A percentile compares a stretch with the other conserved stretches of the same genome.
phyloP scores from a whole-genome alignment of 1,140 invertebrate species.

The Arctopsyche grandis region DNA sequence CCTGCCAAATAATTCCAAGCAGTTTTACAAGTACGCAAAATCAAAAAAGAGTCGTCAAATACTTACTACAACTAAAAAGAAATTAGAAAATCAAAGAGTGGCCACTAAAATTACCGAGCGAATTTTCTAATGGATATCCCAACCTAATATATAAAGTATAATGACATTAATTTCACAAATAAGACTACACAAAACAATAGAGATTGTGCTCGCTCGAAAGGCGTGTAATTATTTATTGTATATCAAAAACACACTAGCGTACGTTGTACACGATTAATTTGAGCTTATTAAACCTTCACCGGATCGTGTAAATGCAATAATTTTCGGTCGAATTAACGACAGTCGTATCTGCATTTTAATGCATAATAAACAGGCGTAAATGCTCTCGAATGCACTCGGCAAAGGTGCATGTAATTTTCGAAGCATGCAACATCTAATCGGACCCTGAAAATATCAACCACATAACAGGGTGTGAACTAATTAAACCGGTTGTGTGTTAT shows the following conservation, averaged over 20 bases:
- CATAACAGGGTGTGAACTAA: slow-evolving; percentile 35
- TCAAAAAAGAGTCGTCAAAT: slow-evolving; percentile 24
- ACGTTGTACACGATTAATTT: neutral
- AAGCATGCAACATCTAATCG: neutral
- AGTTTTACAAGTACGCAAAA: slow-evolving; percentile 3
- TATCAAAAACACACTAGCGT: neutral
- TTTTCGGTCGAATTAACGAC: neutral
- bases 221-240: neutral
- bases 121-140: neutral
- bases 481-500: slow-evolving; percentile 3
- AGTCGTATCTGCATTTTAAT: neutral
- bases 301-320: too few relatives aligned
- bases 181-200: neutral
- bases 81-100: slow-evolving; percentile 32
- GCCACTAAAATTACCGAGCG: neutral
- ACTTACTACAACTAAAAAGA: slow-evolving; percentile 39
- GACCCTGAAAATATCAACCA: slow-evolving; percentile 15
- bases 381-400: neutral
- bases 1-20: slow-evolving; percentile 30
- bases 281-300: neutral
- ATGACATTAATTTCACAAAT: slow-evolving; percentile 31
- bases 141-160: too few relatives aligned
- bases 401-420: neutral
- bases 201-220: neutral
- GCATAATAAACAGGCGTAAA: neutral